These are phyloP conservation scores for Ginglymostoma cirratum DNA, from an alignment of 2,113 vertebrate genomes.

Conservation along the genomic window DNA sequence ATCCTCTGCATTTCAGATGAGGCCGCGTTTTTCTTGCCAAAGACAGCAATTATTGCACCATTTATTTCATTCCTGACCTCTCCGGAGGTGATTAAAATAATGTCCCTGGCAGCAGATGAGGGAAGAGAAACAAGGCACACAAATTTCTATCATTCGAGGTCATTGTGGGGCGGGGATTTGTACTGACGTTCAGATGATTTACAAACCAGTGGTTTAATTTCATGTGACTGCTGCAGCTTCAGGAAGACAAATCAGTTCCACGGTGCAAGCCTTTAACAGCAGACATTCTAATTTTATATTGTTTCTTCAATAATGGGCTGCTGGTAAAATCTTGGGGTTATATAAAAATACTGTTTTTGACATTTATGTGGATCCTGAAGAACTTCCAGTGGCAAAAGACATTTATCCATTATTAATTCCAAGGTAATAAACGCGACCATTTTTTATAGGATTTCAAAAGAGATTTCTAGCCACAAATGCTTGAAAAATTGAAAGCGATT, in stretches of 20 bases:
- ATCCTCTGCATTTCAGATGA: constrained; percentile 49
- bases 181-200: background rate
- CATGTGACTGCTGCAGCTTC: background rate
- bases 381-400: constrained; percentile 60
- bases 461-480: constrained; percentile 74
- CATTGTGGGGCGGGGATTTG: background rate
- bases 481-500: constrained; percentile 70
- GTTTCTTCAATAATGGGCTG: constrained; percentile 47
- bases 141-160: background rate
- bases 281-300: constrained; percentile 47
- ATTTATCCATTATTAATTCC: constrained; percentile 81
- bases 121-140: constrained; percentile 40
- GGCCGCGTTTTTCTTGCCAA: constrained; percentile 47
- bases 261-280: background rate
- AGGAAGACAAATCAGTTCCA: background rate
- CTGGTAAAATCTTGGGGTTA: constrained; percentile 75
- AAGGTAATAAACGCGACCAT: constrained; percentile 69
- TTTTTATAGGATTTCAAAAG: constrained; percentile 68
- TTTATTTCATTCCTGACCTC: constrained; percentile 54
- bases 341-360: constrained; percentile 68
- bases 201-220: constrained; percentile 16
- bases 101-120: constrained; percentile 49
- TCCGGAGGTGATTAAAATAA: constrained; percentile 66
- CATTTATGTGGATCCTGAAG: constrained; percentile 65
- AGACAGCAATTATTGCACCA: constrained; percentile 57